These are phyloP conservation scores for Arenicola marina DNA, from an alignment of 2,888 invertebrate genomes.

Conservation along the genomic window DNA sequence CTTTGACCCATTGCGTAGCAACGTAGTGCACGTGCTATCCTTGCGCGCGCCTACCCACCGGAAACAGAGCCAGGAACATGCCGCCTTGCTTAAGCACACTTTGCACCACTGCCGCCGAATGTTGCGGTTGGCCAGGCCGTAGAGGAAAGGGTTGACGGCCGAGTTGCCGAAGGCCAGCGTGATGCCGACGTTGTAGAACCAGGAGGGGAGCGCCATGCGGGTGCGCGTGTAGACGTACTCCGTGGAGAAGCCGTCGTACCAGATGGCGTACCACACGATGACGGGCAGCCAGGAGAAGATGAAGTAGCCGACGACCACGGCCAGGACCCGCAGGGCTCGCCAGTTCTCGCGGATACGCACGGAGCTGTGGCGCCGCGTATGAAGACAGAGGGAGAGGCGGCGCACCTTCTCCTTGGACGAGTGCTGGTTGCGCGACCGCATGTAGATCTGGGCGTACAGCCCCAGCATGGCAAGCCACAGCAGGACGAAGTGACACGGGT, in stretches of 20 bases:
- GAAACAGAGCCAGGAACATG: no score
- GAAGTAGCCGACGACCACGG: conserved; percentile 26
- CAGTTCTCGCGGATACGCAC: conserved; percentile 22
- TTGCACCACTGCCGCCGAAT: conserved; percentile 8
- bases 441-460: conserved; percentile 25
- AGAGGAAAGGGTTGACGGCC: conserved; percentile 48
- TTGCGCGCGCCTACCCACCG: no score
- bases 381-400: conserved; percentile 12
- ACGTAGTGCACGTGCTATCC: no score
- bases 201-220: conserved; percentile 16
- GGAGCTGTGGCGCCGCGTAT: not conserved
- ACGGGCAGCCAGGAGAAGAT: conserved; percentile 25
- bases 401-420: conserved; percentile 8
- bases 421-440: conserved; percentile 10
- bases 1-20: no score
- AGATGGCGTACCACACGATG: conserved; percentile 20
- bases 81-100: no score
- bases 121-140: conserved; percentile 40
- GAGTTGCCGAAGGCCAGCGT: conserved; percentile 47
- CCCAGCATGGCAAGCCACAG: conserved; percentile 21
- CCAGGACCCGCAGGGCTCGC: conserved; percentile 21
- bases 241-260: conserved; percentile 22
- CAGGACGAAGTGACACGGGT: conserved; percentile 23
- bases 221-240: conserved; percentile 6
- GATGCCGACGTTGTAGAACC: conserved; percentile 27